Conservation (phyloP, 2,113 vertebrate species). For the Amphiprion ocellaris region DNA sequence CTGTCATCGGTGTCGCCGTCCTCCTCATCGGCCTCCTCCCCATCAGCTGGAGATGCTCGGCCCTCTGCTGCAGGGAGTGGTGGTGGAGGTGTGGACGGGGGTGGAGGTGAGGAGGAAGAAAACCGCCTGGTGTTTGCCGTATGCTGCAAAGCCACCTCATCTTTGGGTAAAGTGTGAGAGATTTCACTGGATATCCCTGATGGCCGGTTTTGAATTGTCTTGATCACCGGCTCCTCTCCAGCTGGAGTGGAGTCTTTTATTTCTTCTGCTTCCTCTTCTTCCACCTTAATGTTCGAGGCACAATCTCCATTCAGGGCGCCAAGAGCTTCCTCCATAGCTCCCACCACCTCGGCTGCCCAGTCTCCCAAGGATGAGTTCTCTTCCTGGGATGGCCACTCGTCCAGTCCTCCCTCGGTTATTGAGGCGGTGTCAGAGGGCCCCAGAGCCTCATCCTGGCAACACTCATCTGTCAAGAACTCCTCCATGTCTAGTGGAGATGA, state of each 20-base stretch:
- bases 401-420: conserved; percentile 50
- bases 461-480: conserved; percentile 24
- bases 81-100: conserved; percentile 58
- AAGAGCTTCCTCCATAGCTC: conserved; percentile 81
- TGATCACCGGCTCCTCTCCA: neutral
- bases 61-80: conserved; percentile 43
- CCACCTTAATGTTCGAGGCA: neutral
- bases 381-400: conserved; percentile 79
- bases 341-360: conserved; percentile 83
- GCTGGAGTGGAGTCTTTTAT: conserved; percentile 1
- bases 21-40: conserved; percentile 86
- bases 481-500: conserved; percentile 24
- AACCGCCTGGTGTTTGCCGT: conserved; percentile 73
- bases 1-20: conserved; percentile 92
- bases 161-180: conserved; percentile 63
- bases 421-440: conserved; percentile 44
- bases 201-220: conserved; percentile 18
- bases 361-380: conserved; percentile 75
- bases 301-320: conserved; percentile 71
- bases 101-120: conserved; percentile 82
- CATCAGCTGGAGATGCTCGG: conserved; percentile 59
- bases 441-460: conserved; percentile 38
- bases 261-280: conserved; percentile 18
- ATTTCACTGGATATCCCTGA: conserved; percentile 34
- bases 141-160: conserved; percentile 74